Evolutionary conservation across 2,113 vertebrate genomes (phyloP).

Genomic region (Paedocypris sp.): DNA sequence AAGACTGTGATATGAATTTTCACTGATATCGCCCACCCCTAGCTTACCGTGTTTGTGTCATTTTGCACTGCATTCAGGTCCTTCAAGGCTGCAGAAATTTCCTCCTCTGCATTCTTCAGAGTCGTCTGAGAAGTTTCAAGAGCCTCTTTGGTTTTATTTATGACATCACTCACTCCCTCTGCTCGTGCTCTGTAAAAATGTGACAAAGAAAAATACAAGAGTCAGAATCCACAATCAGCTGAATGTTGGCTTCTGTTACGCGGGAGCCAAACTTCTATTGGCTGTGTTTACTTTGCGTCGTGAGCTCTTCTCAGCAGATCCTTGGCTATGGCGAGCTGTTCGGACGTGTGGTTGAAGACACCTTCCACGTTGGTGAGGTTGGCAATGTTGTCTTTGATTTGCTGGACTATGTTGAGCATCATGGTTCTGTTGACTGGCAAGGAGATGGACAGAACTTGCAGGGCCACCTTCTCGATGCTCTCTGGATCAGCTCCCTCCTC

Average conservation of each 20-base stretch:
- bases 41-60: constrained; percentile 42
- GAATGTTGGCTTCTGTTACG: too few species aligned
- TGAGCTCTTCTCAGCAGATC: constrained; percentile 57
- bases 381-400: constrained; percentile 60
- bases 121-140: constrained; percentile 50
- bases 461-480: constrained; percentile 74
- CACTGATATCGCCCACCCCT: too few species aligned
- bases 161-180: constrained; percentile 47
- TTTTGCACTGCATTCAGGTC: constrained; percentile 49
- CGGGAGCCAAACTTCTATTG: too few species aligned
- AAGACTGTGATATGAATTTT: too few species aligned
- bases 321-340: constrained; percentile 51
- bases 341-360: constrained; percentile 58
- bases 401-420: constrained; percentile 49
- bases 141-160: constrained; percentile 39
- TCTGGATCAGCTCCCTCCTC: constrained; percentile 76
- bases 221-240: neutral
- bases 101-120: constrained; percentile 37
- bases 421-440: constrained; percentile 57
- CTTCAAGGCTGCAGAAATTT: constrained; percentile 43
- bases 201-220: constrained; percentile 1
- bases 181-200: constrained; percentile 54
- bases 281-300: constrained; percentile 62
- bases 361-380: constrained; percentile 56
- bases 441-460: constrained; percentile 64